phyloP scores from a whole-genome alignment of 2,888 invertebrate genomes.

The Volucella inanis region DNA sequence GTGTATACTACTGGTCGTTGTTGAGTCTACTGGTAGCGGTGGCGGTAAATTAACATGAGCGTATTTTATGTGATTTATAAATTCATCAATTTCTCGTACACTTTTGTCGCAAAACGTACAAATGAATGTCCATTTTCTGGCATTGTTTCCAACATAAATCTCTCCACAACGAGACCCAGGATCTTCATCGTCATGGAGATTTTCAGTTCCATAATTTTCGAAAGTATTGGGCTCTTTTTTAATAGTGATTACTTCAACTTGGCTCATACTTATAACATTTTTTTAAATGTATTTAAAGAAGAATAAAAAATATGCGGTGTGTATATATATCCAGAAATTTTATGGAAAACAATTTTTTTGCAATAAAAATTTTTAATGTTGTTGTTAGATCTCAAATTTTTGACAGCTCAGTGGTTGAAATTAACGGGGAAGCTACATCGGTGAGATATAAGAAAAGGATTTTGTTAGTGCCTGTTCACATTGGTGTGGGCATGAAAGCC shows the following conservation, averaged over 20 bases:
- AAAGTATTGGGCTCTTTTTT: constrained; percentile 52
- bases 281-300: not conserved
- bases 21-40: constrained; percentile 48
- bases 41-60: constrained; percentile 75
- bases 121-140: constrained; percentile 78
- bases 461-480: too few relatives aligned
- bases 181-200: constrained; percentile 47
- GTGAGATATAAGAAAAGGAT: not conserved
- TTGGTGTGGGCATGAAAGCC: too few relatives aligned
- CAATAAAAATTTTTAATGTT: constrained; percentile 54
- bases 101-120: constrained; percentile 78
- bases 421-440: constrained; percentile 34
- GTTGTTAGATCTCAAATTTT: constrained; percentile 57
- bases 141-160: constrained; percentile 77
- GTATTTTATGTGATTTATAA: constrained; percentile 77
- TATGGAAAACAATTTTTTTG: constrained; percentile 35
- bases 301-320: constrained; percentile 15
- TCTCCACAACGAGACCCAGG: constrained; percentile 77
- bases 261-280: constrained; percentile 48
- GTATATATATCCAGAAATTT: constrained; percentile 30
- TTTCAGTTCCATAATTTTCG: constrained; percentile 26
- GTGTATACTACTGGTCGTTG: not conserved
- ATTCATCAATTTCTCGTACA: constrained; percentile 77
- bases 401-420: constrained; percentile 37
- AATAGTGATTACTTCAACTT: constrained; percentile 43